These are phyloP conservation scores for Cetoscarus ocellatus DNA, from an alignment of 2,797 vertebrate genomes.

Conservation along the genomic window DNA sequence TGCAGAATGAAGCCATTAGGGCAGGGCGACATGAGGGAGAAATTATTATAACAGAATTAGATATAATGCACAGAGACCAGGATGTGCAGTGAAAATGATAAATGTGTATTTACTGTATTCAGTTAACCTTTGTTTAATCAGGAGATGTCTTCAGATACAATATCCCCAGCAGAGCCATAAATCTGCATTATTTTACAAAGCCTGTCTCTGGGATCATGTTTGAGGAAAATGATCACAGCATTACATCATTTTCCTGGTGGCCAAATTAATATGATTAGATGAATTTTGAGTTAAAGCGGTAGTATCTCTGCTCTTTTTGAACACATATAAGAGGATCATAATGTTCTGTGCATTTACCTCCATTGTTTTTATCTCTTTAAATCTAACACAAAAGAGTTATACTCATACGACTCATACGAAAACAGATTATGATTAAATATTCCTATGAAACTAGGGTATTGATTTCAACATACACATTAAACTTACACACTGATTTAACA, in stretches of 20 bases:
- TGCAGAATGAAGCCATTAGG: slow-evolving; percentile 47
- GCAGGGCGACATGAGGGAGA: not conserved
- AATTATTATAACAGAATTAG: not conserved
- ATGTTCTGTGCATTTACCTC: no score
- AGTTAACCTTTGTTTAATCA: slow-evolving; percentile 14
- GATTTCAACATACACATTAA: no score
- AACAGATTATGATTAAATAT: no score
- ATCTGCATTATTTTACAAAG: slow-evolving; percentile 10
- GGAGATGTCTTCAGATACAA: not conserved
- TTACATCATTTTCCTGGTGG: slow-evolving; percentile 8
- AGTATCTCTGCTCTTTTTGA: not conserved
- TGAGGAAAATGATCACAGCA: not conserved
- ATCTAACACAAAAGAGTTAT: no score
- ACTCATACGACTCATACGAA: no score
- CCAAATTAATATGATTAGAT: slow-evolving; percentile 2
- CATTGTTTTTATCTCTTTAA: not conserved
- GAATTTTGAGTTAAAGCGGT: not conserved
- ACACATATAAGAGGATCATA: not conserved
- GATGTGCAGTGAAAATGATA: not conserved
- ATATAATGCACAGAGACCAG: not conserved
- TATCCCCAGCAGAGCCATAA: slow-evolving; percentile 12
- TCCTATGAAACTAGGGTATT: no score
- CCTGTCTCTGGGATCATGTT: not conserved
- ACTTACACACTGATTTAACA: no score
- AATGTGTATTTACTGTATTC: slow-evolving; percentile 7